phyloP scores from a whole-genome alignment of 2,113 vertebrate genomes.

The Pelecanus crispus region DNA sequence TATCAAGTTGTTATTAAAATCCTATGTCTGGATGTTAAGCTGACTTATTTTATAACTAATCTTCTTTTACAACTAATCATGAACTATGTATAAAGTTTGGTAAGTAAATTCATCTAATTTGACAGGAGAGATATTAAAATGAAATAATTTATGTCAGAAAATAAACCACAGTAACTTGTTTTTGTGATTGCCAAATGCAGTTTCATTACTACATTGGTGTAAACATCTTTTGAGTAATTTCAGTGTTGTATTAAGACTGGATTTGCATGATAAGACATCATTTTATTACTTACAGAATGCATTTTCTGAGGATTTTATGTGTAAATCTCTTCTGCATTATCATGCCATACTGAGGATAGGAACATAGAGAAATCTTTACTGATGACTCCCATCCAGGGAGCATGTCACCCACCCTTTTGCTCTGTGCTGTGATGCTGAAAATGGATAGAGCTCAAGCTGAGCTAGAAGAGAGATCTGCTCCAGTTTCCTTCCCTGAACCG shows the following conservation, averaged over 20 bases:
- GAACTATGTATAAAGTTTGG: constrained; percentile 61
- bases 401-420: neutral
- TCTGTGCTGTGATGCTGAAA: neutral
- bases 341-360: neutral
- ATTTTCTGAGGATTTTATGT: neutral
- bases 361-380: constrained; percentile 2
- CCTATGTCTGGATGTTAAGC: constrained; percentile 55
- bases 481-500: neutral
- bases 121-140: constrained; percentile 65
- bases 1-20: constrained; percentile 71
- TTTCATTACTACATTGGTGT: constrained; percentile 53
- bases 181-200: constrained; percentile 48
- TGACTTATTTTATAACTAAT: constrained; percentile 70
- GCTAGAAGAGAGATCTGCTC: neutral
- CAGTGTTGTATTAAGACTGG: constrained; percentile 24
- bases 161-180: constrained; percentile 48
- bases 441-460: neutral
- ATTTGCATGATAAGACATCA: constrained; percentile 49
- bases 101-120: constrained; percentile 72
- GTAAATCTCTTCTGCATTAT: constrained; percentile 42
- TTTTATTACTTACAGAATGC: constrained; percentile 50
- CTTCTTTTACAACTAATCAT: constrained; percentile 66
- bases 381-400: neutral
- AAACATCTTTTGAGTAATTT: constrained; percentile 53
- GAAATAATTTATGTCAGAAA: constrained; percentile 63